Base-by-base conservation (phyloP, 2,113 vertebrate species). In the Bufo bufo region DNA sequence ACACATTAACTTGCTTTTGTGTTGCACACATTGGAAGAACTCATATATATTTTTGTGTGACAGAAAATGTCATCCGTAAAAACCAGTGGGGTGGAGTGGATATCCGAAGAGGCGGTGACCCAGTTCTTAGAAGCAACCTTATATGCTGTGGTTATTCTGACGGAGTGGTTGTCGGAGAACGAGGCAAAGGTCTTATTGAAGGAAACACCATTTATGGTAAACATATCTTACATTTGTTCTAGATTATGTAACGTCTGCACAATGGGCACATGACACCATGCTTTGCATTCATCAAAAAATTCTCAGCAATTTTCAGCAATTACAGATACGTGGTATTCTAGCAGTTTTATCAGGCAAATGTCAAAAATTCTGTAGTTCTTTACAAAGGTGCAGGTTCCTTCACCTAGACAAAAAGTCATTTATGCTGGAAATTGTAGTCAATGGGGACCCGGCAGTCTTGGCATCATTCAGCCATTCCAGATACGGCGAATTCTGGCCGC, bases 61-160 rank as follows among this genome's bases (percentile, higher is more conserved):
- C 66, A 98, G 97, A 97, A 90, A 98, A 98, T 1, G 92, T 98
- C 59, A 98, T 98, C 90, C 95, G 94, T 33, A 95, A 98, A 92
- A 98, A 98, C 91, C 97, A 98, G 88, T 97, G 97, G 97, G 97
- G 97, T 0, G 97, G 97, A 0, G 96, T 94, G 2, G 97, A 98
- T 91, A 98, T 98, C 91, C 95, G 97, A 14, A 94, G 96, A 6
- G 97, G 97, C 6, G 97, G 95, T 0, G 93, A 98, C 88, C 97
- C 97, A 0, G 45, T 98, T 75, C 93, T 99, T 84, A 95, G 92
- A 90, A 97, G 95, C 92, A 99, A 98, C 93, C 94, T 96, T 90
- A 98, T 98, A 92, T 97, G 96, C 91, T 94, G 96, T 0, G 96
- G 97, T 82, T 97, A 96, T 90, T 98, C 96, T 0, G 97, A 97